These are phyloP conservation scores for Pocillopora grandis DNA, from an alignment of 92 coral and sea anemone genomes.

Conservation along the genomic window DNA sequence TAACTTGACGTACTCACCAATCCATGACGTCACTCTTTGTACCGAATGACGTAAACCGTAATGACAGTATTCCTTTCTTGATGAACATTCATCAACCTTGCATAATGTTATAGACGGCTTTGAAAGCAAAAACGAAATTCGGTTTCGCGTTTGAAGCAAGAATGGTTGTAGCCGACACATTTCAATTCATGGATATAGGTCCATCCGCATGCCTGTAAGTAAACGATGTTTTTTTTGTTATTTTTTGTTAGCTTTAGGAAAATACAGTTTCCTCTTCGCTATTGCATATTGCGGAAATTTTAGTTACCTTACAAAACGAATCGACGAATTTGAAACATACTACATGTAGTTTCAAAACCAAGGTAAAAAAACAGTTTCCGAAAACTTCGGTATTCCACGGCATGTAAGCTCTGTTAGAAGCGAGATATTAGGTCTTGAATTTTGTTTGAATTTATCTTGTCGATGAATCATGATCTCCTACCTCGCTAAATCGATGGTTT, in stretches of 20 bases:
- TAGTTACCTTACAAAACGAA: too few relatives aligned
- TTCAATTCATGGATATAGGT: conserved; percentile 9
- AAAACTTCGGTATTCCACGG: too few relatives aligned
- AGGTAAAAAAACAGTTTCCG: too few relatives aligned
- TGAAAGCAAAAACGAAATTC: neutral
- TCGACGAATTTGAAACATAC: too few relatives aligned
- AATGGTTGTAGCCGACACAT: conserved; percentile 23
- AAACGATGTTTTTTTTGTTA: neutral
- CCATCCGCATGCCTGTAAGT: conserved; percentile 27
- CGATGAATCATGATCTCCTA: too few relatives aligned
- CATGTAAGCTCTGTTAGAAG: too few relatives aligned
- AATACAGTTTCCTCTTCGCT: neutral
- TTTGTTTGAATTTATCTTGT: too few relatives aligned
- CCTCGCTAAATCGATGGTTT: too few relatives aligned
- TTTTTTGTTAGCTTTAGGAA: neutral
- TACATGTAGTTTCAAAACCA: too few relatives aligned
- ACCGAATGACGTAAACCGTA: conserved; percentile 35
- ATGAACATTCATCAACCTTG: neutral
- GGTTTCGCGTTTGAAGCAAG: conserved; percentile 1
- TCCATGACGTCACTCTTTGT: conserved; percentile 35
- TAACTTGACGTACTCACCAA: conserved; percentile 14
- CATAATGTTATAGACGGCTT: conserved; percentile 3
- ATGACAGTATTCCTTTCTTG: conserved; percentile 2
- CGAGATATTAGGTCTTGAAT: too few relatives aligned
- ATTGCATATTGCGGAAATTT: neutral